phyloP scores from a whole-genome alignment of 2,113 vertebrate genomes.

The Sprattus sprattus region DNA sequence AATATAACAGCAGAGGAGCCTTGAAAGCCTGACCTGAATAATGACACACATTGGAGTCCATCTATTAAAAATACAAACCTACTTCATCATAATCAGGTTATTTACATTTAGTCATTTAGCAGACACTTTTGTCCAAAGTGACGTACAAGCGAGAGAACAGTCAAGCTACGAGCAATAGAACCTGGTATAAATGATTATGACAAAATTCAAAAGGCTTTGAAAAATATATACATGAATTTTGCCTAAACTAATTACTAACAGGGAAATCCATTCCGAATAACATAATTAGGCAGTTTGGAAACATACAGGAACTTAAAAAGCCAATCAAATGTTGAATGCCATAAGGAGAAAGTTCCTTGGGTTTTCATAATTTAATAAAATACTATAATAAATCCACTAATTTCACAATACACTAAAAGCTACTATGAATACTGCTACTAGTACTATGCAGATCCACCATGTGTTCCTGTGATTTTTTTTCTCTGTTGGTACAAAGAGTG shows the following conservation, averaged over 20 bases:
- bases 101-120: no score
- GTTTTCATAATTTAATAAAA: no score
- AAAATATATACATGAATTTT: no score
- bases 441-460: not conserved
- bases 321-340: not conserved
- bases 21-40: not conserved
- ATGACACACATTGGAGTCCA: slow-evolving; percentile 2
- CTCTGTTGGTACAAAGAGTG: slow-evolving; percentile 14
- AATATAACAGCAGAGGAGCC: not conserved
- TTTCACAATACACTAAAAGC: not conserved
- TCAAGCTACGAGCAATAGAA: no score
- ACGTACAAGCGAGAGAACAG: no score
- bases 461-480: slow-evolving; percentile 7
- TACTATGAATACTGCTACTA: not conserved
- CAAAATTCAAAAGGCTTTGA: not conserved
- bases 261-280: not conserved
- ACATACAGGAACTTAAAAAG: not conserved
- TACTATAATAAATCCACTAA: no score
- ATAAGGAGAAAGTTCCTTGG: no score
- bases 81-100: not conserved
- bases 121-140: no score
- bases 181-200: no score
- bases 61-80: not conserved
- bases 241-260: no score
- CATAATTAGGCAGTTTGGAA: not conserved